A percentile compares a stretch with the other conserved stretches of the same genome.
Evolutionary conservation across 2,888 invertebrate genomes (phyloP).

Genomic region (Drosophila phalerata): DNA sequence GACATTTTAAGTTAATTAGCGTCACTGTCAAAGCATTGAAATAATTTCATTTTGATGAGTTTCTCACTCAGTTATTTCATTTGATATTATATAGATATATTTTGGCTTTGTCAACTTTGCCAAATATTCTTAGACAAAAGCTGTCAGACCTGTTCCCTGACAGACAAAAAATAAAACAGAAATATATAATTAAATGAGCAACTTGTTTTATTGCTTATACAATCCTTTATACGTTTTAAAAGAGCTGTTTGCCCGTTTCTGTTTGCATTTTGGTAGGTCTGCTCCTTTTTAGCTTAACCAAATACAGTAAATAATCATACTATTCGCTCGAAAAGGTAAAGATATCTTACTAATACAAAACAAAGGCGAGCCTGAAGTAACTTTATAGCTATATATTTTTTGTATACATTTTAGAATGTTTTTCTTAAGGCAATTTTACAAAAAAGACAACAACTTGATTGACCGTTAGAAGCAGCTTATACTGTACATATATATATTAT

Average conservation of each 20-base stretch:
- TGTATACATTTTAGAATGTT: no score
- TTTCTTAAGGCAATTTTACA: no score
- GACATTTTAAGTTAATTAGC: conserved; percentile 57
- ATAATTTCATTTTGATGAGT: conserved; percentile 41
- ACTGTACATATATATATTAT: not conserved
- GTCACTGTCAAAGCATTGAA: conserved; percentile 37
- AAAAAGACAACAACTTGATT: no score
- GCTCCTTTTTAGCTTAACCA: not conserved
- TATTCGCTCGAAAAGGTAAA: not conserved
- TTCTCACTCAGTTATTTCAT: conserved; percentile 17
- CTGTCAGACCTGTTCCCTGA: conserved; percentile 60
- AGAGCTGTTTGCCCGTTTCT: not conserved
- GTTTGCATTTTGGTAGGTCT: not conserved
- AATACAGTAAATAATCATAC: not conserved
- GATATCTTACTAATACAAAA: no score
- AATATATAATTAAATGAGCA: conserved; percentile 63
- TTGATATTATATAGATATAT: not conserved
- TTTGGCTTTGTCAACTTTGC: conserved; percentile 24
- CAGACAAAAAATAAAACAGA: conserved; percentile 22
- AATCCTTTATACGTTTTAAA: conserved; percentile 22
- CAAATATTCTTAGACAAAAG: conserved; percentile 56
- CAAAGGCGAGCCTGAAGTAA: not conserved
- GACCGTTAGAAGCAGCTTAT: not conserved
- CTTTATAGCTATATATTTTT: no score
- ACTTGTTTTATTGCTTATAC: conserved; percentile 49